Conservation (phyloP, 2,888 invertebrate genomes). For the Orgyia antiqua region DNA sequence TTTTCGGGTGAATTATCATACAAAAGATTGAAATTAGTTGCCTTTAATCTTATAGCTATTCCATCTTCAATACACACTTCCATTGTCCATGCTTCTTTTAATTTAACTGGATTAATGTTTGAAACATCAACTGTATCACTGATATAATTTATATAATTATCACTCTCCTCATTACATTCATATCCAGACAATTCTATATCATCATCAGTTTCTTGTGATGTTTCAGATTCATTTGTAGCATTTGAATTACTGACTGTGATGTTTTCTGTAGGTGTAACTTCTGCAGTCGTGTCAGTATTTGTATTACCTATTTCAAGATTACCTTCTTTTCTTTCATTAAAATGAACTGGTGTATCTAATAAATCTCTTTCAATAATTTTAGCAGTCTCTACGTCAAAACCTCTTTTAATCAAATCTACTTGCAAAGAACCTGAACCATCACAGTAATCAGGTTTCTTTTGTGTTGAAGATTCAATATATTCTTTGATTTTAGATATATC, state of each 20-base stretch:
- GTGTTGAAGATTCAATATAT: conserved; percentile 46
- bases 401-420: conserved; percentile 57
- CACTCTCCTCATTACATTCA: conserved; percentile 51
- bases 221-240: conserved; percentile 31
- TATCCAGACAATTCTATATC: conserved; percentile 51
- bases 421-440: conserved; percentile 43
- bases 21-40: conserved; percentile 41
- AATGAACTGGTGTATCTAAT: conserved; percentile 42
- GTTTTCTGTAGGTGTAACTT: background rate
- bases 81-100: conserved; percentile 65
- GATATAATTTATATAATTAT: conserved; percentile 44
- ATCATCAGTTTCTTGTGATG: conserved; percentile 38
- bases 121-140: conserved; percentile 35
- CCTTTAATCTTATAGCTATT: conserved; percentile 50
- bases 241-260: conserved; percentile 7
- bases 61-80: conserved; percentile 64
- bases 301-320: conserved; percentile 12
- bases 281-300: conserved; percentile 15
- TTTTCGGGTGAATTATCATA: conserved; percentile 39
- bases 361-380: conserved; percentile 68
- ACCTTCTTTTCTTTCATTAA: conserved; percentile 12
- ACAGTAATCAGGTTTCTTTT: conserved; percentile 12
- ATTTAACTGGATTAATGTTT: conserved; percentile 30
- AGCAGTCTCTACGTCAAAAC: conserved; percentile 65
- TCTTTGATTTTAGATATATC: conserved; percentile 62